Conservation (phyloP, 2,113 vertebrate genomes). For the Corapipo altera region DNA sequence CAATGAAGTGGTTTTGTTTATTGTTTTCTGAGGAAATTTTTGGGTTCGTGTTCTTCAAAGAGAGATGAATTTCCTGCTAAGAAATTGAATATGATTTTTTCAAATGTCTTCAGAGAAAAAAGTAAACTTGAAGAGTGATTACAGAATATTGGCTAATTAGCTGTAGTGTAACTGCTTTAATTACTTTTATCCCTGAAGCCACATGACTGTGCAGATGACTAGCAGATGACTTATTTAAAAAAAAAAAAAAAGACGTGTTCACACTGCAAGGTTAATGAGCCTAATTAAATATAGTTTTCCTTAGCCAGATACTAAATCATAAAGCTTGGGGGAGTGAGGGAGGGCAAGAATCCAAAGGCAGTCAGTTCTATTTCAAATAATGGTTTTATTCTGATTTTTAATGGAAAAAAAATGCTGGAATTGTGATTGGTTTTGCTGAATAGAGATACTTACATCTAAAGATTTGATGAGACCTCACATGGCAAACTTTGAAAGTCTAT, state of each 20-base stretch:
- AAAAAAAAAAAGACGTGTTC: slow-evolving; percentile 52
- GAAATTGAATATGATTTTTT: slow-evolving; percentile 40
- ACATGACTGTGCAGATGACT: slow-evolving; percentile 72
- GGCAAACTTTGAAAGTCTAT: slow-evolving; percentile 33
- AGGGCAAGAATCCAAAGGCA: slow-evolving; percentile 1
- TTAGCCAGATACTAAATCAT: slow-evolving; percentile 64
- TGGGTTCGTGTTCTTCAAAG: background rate
- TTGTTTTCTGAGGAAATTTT: slow-evolving; percentile 56
- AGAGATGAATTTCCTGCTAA: slow-evolving; percentile 46
- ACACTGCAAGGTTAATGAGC: slow-evolving; percentile 73
- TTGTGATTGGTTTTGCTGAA: slow-evolving; percentile 8
- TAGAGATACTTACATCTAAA: background rate
- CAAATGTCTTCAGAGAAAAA: slow-evolving; percentile 61
- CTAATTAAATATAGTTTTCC: slow-evolving; percentile 70
- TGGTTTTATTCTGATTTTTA: slow-evolving; percentile 33
- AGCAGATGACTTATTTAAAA: slow-evolving; percentile 69
- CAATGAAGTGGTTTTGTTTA: slow-evolving; percentile 52
- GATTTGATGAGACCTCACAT: slow-evolving; percentile 5
- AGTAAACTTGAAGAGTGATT: slow-evolving; percentile 67
- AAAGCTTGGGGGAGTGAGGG: background rate
- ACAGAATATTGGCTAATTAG: slow-evolving; percentile 72
- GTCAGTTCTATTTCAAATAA: slow-evolving; percentile 30
- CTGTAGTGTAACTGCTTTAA: slow-evolving; percentile 69
- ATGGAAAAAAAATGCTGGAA: background rate
- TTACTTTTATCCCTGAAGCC: slow-evolving; percentile 70